Base-by-base conservation (phyloP, 2,113 vertebrate genomes). In the Cyanoderma ruficeps region DNA sequence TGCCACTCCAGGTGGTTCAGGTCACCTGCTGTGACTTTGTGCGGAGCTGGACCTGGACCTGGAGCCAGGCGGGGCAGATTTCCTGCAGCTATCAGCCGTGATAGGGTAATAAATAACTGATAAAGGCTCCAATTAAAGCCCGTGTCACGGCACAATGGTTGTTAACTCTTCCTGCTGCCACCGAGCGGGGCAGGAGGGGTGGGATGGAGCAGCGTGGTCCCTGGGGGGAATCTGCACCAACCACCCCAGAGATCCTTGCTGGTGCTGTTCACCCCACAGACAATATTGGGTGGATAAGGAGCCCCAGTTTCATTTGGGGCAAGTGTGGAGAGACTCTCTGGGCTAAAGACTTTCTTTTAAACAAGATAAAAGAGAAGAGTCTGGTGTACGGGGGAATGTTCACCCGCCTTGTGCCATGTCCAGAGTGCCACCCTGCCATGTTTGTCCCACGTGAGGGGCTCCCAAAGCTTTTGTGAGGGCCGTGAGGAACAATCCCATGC, bases 151-250 rank as follows among this genome's bases (percentile, higher is more conserved):
- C 46, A 22, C 69, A 7, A 1, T 2, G 70, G 33, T 23, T 37
- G 56, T 21, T 31, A 23, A 14, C 39, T 49, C 35, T 10, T 6
- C 8, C 6, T 0, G 24, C 75, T 41, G 20, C 82, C 23, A 0
- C 33, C 0, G 2, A 0, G 2, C 0, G 55, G 12, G 1, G 60
- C 4, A 0, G 70, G 57, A 47, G 31, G 39, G n/a, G 7, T 24
- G 84, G 33, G 52, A 44, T 21, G 64, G 15, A 49, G 74, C 68
- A 3, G 30, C 7, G 0, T 16, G 33, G 16, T 63, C 60, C 64
- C 2, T 1, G 4, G 15, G 78, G 50, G 49, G 14, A 30, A 27
- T 0, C 46, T 20, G 47, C 18, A 39, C 30, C 33, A 24, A 3
- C 3, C 10, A 0, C 11, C 23, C 28, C 3, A 0, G 60, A 30